Conservation (phyloP, 2,797 vertebrate genomes). For the Propithecus deckenii region DNA sequence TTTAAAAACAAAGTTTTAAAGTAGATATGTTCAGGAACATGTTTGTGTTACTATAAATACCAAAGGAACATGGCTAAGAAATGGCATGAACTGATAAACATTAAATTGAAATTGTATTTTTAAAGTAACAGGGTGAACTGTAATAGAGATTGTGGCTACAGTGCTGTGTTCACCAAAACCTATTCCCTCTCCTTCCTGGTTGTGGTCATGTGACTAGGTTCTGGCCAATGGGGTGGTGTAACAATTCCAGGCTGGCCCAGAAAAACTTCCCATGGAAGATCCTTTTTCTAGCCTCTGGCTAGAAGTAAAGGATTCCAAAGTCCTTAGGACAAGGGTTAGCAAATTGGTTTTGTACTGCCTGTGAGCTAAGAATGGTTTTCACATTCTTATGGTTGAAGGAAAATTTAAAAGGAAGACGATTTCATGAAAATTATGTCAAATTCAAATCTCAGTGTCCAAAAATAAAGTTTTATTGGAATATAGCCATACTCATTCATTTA, state of each 20-base stretch:
- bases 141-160: background rate
- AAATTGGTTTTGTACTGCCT: background rate
- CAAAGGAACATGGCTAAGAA: background rate
- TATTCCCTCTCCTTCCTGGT: background rate
- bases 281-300: background rate
- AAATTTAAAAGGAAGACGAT: background rate
- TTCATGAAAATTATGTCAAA: background rate
- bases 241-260: background rate
- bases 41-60: background rate
- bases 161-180: background rate
- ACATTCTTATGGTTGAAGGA: background rate
- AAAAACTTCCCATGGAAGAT: background rate
- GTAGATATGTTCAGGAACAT: background rate
- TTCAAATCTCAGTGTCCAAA: background rate
- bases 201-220: background rate
- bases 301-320: background rate
- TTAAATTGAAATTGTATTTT: background rate
- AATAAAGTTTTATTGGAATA: background rate
- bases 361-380: background rate
- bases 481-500: background rate
- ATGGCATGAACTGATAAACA: background rate
- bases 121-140: background rate
- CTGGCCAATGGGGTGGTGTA: background rate
- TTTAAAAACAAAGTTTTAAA: background rate
- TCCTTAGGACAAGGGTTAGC: background rate